Percentiles rank a stretch among this genome's conserved stretches.
phyloP scores from a whole-genome alignment of 2,113 vertebrate genomes.

The Oreochromis niloticus region DNA sequence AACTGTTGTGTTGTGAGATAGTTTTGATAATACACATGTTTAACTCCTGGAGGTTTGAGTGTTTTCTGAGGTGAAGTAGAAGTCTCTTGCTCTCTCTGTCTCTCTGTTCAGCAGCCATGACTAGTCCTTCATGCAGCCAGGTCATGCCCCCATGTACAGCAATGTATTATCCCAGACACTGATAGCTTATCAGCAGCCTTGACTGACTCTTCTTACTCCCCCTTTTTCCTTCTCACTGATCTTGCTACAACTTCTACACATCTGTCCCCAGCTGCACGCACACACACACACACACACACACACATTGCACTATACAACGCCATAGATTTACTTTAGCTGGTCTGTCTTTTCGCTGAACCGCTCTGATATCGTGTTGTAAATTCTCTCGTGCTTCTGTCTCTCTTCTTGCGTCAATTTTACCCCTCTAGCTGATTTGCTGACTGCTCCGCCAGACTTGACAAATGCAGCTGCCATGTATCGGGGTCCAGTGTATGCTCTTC shows the following conservation, averaged over 20 bases:
- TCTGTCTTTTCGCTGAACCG: not conserved
- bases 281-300: slow-evolving; percentile 69
- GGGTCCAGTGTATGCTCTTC: slow-evolving; percentile 88
- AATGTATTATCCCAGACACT: slow-evolving; percentile 9
- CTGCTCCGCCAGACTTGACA: slow-evolving; percentile 87
- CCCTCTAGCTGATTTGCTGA: slow-evolving; percentile 77
- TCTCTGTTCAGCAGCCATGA: not conserved
- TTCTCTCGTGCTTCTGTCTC: not conserved
- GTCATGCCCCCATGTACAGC: slow-evolving; percentile 12
- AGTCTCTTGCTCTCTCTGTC: not conserved
- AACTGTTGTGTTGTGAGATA: not conserved
- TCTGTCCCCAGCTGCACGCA: slow-evolving; percentile 74
- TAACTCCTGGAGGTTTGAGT: not conserved
- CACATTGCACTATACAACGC: slow-evolving; percentile 67
- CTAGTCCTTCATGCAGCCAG: slow-evolving; percentile 9
- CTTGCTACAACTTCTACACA: slow-evolving; percentile 76
- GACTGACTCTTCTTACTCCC: not conserved
- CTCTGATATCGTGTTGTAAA: not conserved
- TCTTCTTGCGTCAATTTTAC: not conserved
- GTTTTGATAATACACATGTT: not conserved
- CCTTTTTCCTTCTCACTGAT: slow-evolving; percentile 61
- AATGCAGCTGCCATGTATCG: slow-evolving; percentile 92
- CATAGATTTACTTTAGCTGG: not conserved
- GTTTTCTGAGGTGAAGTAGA: not conserved
- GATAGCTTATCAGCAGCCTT: slow-evolving; percentile 31